Evolutionary conservation across 2,113 vertebrate species (phyloP), one percentile per base, ranked within the genome.

Genomic region (Tretioscincus oriximinensis): DNA sequence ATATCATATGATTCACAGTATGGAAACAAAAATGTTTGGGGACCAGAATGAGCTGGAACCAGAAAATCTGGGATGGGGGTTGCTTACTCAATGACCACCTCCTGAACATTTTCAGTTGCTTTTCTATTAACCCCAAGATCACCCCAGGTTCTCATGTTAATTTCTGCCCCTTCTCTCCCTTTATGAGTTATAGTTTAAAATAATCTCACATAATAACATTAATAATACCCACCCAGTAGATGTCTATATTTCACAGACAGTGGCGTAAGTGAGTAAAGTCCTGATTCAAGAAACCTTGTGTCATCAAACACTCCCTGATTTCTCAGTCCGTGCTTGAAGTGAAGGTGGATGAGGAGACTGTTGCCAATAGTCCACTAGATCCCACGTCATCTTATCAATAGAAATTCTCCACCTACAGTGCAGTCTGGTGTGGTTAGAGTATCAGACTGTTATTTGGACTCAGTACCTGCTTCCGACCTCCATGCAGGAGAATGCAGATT

Each of bases 241-340:
- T 90, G 81, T 1, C 0, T 81, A 49, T 85, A 73, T 63, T 69
- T 81, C 66, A 85, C 51, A 76, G 14, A 83, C 60, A 81, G 83
- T 76, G 81, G 81, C 84, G 49, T 51, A 51, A 68, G 84, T 28
- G 61, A 76, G 70, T 66, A 85, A 82, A 84, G 29, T 77, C 75
- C 76, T 74, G 74, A 84, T 87, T 89, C 21, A 81, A 21, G 76
- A 71, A 68, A 86, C 26, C 85, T 88, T 82, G 86, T 78, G 84
- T 86, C 88, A 85, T 91, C 77, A 72, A 87, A 85, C 90, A 85
- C 41, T 85, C 70, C 70, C 75, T 77, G 70, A 70, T 77, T 89
- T 86, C 84, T 90, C 87, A 87, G 49, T 87, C 83, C 83, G 18
- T 82, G 28, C 67, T 64, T 68, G 84, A 51, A 67, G 64, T n/a